Evolutionary conservation across 2,797 vertebrate species (phyloP).

Genomic region (Anniella stebbinsi): DNA sequence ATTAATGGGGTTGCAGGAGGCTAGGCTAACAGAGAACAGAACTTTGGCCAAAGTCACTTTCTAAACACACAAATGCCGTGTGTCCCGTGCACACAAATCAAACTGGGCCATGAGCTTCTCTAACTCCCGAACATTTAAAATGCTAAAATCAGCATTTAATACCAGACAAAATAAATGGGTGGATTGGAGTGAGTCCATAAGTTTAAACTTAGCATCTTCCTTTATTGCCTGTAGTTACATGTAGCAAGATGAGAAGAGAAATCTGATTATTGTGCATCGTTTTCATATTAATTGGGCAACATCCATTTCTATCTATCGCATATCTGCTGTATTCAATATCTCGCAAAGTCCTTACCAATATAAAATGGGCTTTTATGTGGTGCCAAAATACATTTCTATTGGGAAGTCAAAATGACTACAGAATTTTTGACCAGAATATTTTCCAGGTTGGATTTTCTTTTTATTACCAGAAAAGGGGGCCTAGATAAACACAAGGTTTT

Average conservation of each 20-base stretch:
- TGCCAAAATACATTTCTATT: neutral
- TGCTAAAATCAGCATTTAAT: constrained; percentile 32
- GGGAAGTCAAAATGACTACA: neutral
- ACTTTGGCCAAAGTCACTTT: neutral
- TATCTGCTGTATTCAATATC: constrained; percentile 4
- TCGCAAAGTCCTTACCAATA: neutral
- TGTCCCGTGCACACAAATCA: neutral
- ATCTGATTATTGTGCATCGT: neutral
- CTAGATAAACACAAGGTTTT: neutral
- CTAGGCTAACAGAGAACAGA: constrained; percentile 29
- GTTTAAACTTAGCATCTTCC: constrained; percentile 42
- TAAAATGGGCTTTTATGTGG: neutral
- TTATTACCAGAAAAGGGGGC: neutral
- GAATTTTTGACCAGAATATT: constrained; percentile 24
- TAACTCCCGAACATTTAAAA: neutral
- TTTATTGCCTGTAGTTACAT: constrained; percentile 14
- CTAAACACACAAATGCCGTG: constrained; percentile 24
- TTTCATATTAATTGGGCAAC: neutral
- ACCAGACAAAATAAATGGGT: constrained; percentile 22
- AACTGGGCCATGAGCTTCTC: neutral
- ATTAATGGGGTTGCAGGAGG: constrained; percentile 34
- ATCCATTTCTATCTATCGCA: neutral
- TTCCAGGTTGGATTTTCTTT: neutral
- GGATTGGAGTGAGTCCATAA: constrained; percentile 21
- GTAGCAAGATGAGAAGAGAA: constrained; percentile 22